Evolutionary conservation across 2,888 invertebrate genomes (phyloP), one percentile per base, ranked within the genome.

Genomic region (Smittia sp.): DNA sequence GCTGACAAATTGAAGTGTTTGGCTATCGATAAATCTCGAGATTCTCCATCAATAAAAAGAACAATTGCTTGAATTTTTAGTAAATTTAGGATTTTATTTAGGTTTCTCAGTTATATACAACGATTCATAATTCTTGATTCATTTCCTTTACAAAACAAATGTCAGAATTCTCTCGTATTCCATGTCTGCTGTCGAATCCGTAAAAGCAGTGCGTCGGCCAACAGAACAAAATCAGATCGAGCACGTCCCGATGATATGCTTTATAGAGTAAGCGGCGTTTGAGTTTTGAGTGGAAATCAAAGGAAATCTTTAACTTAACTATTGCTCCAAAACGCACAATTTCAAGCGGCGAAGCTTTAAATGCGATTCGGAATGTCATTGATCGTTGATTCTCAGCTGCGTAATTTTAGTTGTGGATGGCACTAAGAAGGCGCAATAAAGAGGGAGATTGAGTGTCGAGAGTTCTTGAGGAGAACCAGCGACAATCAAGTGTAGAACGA

Each of bases 21-120:
- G n/a, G 11, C 6, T 11, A 38, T 9, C 38, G 38, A 38, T 38
- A 15, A 46, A 11, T n/a, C 46, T 46, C n/a, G n/a, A 46, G n/a
- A 46, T 11, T 46, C n/a, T 15, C 11, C 2, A 2, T 46, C 15
- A 46, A n/a, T 46, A 46, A 46, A 46, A 46, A 3, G n/a, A 46
- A 38, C 38, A 46, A 46, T 46, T 2, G 3, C 2, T n/a, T 46
- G 11, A 46, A 46, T 46, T 46, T 68, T 68, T 39, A 68, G 41
- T 68, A 46, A 68, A 46, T 68, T 46, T 32, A 32, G 32, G 66
- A 18, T 66, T 66, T 66, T 68, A 46, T 46, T 68, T 46, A 46
- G 46, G 68, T 15, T 68, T 68, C 24, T 41, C 24, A 6, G 20
- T 4, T 68, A 68, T 68, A 46, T 68, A 68, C 68, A 68, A 68